Evolutionary conservation across 2,113 vertebrate species (phyloP), one percentile per base, ranked within the genome.

Genomic region (Hemibagrus wyckioides): DNA sequence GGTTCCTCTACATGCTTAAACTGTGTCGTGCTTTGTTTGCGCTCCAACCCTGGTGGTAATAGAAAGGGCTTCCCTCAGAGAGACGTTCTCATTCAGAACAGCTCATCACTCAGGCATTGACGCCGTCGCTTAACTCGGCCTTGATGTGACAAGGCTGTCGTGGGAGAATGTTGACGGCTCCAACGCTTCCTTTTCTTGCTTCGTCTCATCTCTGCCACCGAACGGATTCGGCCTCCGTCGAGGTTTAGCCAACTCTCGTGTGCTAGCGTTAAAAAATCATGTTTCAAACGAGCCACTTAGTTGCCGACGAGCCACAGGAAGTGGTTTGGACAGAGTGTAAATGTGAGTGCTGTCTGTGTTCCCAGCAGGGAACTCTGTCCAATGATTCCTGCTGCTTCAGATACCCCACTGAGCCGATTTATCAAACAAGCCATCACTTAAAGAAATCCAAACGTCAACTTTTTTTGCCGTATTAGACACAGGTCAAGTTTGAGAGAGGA

Each of bases 131-230:
- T 89, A 85, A 63, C 84, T 56, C n/a, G 39, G 87, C 71, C 81
- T 89, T 90, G 89, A 90, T 88, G 88, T 90, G 91, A 89, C 89
- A 89, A 83, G 59, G 41, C 88, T 54, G 69, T 87, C 84, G 85
- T 67, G 61, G 82, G 81, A 91, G 57, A 69, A 61, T 39, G 81
- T 52, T 88, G 86, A 91, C 84, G 85, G 57, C 81, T 69, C 57
- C 75, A 17, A 83, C 81, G 52, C 75, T 86, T 84, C 54, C 81
- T 88, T 44, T 56, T 81, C 82, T 83, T 59, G 73, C 83, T 84
- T 54, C 39, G 30, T 86, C 61, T 80, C 50, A 80, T 81, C 71
- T 84, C 57, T 44, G 9, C n/a, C 33, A 57, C 67, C 30, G 73
- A 89, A 89, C 50, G 28, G 84, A 83, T 73, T 44, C 75, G 28